Base-by-base conservation (phyloP, 2,113 vertebrate genomes). In the Laticauda laticaudata region DNA sequence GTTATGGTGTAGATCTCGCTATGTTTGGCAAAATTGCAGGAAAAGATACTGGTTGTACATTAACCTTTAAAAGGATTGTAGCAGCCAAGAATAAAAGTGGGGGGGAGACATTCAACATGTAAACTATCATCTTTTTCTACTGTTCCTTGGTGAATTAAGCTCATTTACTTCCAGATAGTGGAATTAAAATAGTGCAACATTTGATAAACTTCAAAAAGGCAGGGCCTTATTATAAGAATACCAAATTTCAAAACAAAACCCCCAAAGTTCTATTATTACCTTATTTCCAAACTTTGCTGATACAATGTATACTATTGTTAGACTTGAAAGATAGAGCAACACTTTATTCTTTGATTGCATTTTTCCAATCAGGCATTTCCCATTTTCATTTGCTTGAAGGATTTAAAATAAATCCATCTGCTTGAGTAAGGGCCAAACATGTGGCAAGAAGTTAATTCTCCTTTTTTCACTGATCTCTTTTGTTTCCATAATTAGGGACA, bases 41-140 rank as follows among this genome's bases (percentile, higher is more conserved):
- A 97, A 96, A 97, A 96, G 88, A 69, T 92, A 93, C 93, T 81
- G 92, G 94, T 21, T 92, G 81, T 59, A 92, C 94, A 96, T 96
- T 96, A 94, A 88, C 93, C 96, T 96, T 95, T 93, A 92, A 89
- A 94, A 95, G 94, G 89, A 95, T 90, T 93, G 93, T 61, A 12
- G 43, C 92, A 90, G 95, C 85, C 93, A 96, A 95, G 93, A 96
- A 96, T 95, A 97, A 95, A 51, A 9, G 8, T 88, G 93, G 59
- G 69, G 64, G 93, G 29, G 29, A 2, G 29, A n/a, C 1, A 69
- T 92, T 88, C 90, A 87, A 92, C 81, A 21, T 89, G 91, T 81
- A 95, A 94, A 56, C 48, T 90, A 93, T 91, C 64, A 94, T 94
- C 92, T 51, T 94, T 86, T 55, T 64, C 89, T 91, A 7, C 57